A percentile compares a stretch with the other conserved stretches of the same genome.
Evolutionary conservation across 2,888 invertebrate species (phyloP).

Genomic region (Zonitis immaculata): DNA sequence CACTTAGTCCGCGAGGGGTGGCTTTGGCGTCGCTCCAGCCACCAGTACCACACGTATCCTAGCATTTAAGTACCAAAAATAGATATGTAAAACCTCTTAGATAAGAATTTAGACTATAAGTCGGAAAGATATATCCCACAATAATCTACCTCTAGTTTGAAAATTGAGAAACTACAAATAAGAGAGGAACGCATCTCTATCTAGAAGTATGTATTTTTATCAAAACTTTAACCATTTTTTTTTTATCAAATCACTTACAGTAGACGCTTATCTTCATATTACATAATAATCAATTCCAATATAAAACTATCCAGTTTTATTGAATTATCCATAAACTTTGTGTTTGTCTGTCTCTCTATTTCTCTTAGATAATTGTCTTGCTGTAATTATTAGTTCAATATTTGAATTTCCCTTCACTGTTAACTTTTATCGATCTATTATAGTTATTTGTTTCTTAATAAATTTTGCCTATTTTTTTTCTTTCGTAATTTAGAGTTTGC

Average conservation of each 20-base stretch:
- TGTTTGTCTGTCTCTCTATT: too few relatives aligned
- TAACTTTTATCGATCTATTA: too few relatives aligned
- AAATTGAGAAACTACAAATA: not conserved
- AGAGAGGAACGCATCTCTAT: not conserved
- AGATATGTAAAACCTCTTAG: constrained; percentile 8
- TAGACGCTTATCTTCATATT: not conserved
- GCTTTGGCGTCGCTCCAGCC: constrained; percentile 21
- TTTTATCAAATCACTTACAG: not conserved
- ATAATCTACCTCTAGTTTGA: not conserved
- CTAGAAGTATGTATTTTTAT: not conserved
- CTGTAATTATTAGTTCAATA: too few relatives aligned
- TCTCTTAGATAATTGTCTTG: too few relatives aligned
- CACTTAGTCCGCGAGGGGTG: constrained; percentile 28
- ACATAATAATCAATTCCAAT: too few relatives aligned
- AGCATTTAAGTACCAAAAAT: constrained; percentile 11
- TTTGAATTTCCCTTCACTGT: too few relatives aligned
- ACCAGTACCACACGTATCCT: constrained; percentile 22
- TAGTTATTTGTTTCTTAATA: too few relatives aligned
- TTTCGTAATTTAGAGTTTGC: too few relatives aligned
- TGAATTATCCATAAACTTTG: too few relatives aligned
- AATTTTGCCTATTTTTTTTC: too few relatives aligned
- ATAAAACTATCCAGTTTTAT: too few relatives aligned
- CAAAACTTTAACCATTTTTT: too few relatives aligned
- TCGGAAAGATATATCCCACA: not conserved
- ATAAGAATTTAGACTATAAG: not conserved